Conservation (phyloP, 2,888 invertebrate species). For the Tuberolachnus salignus region DNA sequence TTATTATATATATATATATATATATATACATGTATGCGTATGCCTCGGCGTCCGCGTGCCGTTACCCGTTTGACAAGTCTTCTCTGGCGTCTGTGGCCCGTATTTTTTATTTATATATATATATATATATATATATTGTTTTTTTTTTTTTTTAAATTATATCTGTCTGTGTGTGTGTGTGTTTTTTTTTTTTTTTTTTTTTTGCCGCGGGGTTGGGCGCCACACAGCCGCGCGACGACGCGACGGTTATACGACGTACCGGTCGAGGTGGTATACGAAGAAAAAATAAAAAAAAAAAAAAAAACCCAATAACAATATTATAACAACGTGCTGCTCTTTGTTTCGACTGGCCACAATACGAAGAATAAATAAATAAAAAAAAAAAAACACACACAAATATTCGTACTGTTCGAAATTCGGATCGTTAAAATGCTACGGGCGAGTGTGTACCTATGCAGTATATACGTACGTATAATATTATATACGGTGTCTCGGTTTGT, state of each 20-base stretch:
- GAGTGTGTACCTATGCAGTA: background rate
- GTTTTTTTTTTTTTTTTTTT: no score
- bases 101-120: background rate
- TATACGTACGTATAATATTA: no score
- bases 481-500: no score
- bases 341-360: slow-evolving; percentile 1
- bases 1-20: no score
- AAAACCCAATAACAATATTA: no score
- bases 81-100: slow-evolving; percentile 12
- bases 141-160: background rate
- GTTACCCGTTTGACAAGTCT: slow-evolving; percentile 52
- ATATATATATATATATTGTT: no score
- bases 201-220: slow-evolving; percentile 45
- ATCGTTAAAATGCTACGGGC: slow-evolving; percentile 28
- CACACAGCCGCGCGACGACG: slow-evolving; percentile 45
- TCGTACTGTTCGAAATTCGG: no score
- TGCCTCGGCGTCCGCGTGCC: slow-evolving; percentile 5
- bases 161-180: background rate
- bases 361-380: background rate
- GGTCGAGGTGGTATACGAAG: no score
- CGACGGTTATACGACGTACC: no score
- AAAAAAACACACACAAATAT: slow-evolving; percentile 4
- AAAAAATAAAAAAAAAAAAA: no score
- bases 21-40: no score
- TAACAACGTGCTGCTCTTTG: no score